Evolutionary conservation across 2,797 vertebrate species (phyloP).

Genomic region (Urosaurus nigricauda): DNA sequence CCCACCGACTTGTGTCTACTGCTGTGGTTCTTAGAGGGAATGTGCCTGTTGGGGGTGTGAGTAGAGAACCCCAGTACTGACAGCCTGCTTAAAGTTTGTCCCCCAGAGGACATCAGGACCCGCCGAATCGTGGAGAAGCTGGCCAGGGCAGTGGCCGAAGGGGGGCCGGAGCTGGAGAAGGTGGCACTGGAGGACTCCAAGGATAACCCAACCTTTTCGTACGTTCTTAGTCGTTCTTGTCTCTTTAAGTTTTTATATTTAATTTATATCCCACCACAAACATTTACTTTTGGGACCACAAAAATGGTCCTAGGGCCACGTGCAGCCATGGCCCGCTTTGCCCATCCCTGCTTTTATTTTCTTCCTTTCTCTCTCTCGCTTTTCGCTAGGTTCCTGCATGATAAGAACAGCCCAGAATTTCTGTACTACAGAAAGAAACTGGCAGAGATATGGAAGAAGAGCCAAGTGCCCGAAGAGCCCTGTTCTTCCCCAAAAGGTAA

Average conservation of each 20-base stretch:
- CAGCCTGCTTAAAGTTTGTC: conserved; percentile 99
- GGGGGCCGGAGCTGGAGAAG: conserved; percentile 92
- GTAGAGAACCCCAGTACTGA: conserved; percentile 92
- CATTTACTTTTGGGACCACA: not conserved
- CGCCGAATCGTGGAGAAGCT: conserved; percentile 94
- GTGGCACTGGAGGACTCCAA: conserved; percentile 95
- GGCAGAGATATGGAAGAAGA: conserved; percentile 86
- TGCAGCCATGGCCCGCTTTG: not conserved
- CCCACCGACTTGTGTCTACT: conserved; percentile 58
- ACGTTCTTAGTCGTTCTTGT: conserved; percentile 67
- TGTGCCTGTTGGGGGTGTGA: conserved; percentile 86
- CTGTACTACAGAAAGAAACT: conserved; percentile 96
- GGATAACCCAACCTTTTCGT: conserved; percentile 94
- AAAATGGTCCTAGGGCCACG: too few relatives aligned
- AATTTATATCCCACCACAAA: not conserved
- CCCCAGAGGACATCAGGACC: conserved; percentile 96
- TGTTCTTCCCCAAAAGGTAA: conserved; percentile 80
- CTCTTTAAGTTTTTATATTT: not conserved
- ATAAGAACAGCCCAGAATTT: conserved; percentile 92
- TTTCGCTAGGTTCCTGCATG: conserved; percentile 89
- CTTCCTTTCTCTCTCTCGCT: not conserved
- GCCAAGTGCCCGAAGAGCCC: conserved; percentile 75
- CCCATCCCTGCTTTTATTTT: not conserved
- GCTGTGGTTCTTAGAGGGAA: conserved; percentile 78
- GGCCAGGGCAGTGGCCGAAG: conserved; percentile 96